These are phyloP conservation scores for Cactoblastis cactorum DNA, from an alignment of 2,888 invertebrate species.

Conservation along the genomic window DNA sequence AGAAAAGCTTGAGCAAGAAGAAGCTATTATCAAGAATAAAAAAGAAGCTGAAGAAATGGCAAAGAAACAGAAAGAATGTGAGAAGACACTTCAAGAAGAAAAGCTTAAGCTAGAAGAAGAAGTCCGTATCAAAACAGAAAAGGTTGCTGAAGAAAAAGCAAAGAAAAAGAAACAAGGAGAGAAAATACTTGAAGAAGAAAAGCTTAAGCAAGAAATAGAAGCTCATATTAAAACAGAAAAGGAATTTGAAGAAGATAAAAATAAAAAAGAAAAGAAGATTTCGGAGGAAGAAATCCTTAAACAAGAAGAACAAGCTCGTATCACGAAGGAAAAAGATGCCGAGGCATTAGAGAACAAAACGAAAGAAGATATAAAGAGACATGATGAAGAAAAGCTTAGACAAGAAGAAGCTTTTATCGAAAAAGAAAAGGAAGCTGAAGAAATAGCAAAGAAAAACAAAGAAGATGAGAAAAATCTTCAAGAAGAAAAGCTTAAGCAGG, in stretches of 20 bases:
- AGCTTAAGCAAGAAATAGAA: slow-evolving; percentile 17
- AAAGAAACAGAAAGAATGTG: slow-evolving; percentile 11
- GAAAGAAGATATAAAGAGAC: too few species aligned
- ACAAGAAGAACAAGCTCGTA: neutral
- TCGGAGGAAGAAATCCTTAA: slow-evolving; percentile 18
- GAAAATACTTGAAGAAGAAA: slow-evolving; percentile 25
- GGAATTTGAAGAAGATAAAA: slow-evolving; percentile 19
- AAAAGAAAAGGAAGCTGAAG: slow-evolving; percentile 1
- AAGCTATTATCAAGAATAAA: neutral
- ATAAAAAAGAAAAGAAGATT: slow-evolving; percentile 19
- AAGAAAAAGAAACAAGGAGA: slow-evolving; percentile 22
- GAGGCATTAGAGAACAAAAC: slow-evolving; percentile 18
- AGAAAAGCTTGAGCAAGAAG: slow-evolving; percentile 3
- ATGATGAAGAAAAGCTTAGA: slow-evolving; percentile 16
- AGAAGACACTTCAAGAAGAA: slow-evolving; percentile 18
- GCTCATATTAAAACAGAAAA: slow-evolving; percentile 11
- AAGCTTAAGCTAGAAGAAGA: slow-evolving; percentile 19
- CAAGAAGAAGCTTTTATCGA: neutral
- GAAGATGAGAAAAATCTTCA: slow-evolving; percentile 16
- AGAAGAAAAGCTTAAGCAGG: slow-evolving; percentile 18
- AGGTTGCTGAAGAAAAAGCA: slow-evolving; percentile 11
- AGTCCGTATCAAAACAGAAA: slow-evolving; percentile 19
- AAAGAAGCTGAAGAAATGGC: neutral
- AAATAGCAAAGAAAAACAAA: slow-evolving; percentile 7
- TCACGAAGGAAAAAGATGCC: slow-evolving; percentile 15